Percentiles rank a stretch among this genome's conserved stretches.
Evolutionary conservation across 2,113 vertebrate genomes (phyloP).

Genomic region (Tor tambroides): DNA sequence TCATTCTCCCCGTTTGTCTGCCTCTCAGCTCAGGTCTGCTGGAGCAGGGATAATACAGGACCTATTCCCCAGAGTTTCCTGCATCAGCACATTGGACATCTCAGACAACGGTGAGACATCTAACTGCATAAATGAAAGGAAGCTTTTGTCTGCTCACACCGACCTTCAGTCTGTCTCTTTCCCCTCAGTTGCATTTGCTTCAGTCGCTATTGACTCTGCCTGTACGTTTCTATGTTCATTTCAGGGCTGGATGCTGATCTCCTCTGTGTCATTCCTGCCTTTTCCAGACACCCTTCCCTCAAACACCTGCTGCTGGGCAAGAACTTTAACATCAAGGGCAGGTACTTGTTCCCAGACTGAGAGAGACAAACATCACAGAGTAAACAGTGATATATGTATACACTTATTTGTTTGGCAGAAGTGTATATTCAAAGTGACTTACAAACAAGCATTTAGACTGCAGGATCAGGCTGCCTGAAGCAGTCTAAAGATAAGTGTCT

Average conservation of each 20-base stretch:
- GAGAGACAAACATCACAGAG: not conserved
- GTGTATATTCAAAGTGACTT: not conserved
- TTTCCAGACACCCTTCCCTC: slow-evolving; percentile 86
- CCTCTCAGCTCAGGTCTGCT: slow-evolving; percentile 82
- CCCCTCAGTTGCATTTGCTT: not conserved
- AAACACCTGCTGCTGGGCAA: slow-evolving; percentile 89
- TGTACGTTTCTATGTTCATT: not conserved
- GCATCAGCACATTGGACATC: slow-evolving; percentile 85
- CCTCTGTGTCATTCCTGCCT: slow-evolving; percentile 81
- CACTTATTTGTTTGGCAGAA: not conserved
- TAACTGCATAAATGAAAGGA: slow-evolving; percentile 21
- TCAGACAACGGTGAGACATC: slow-evolving; percentile 86
- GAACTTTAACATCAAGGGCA: slow-evolving; percentile 93
- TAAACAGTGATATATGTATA: not conserved
- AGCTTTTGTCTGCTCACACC: slow-evolving; percentile 25
- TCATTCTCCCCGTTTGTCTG: slow-evolving; percentile 42
- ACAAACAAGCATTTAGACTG: not conserved
- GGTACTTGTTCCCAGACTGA: slow-evolving; percentile 68
- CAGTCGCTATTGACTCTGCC: not conserved
- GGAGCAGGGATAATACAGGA: slow-evolving; percentile 88
- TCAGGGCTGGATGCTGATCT: slow-evolving; percentile 87
- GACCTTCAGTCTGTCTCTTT: slow-evolving; percentile 28
- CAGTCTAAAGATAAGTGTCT: not conserved
- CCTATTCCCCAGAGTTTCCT: slow-evolving; percentile 82
- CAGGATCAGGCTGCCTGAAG: not conserved